Base-by-base conservation (phyloP, 2,113 vertebrate species). In the Mystacornis crossleyi region DNA sequence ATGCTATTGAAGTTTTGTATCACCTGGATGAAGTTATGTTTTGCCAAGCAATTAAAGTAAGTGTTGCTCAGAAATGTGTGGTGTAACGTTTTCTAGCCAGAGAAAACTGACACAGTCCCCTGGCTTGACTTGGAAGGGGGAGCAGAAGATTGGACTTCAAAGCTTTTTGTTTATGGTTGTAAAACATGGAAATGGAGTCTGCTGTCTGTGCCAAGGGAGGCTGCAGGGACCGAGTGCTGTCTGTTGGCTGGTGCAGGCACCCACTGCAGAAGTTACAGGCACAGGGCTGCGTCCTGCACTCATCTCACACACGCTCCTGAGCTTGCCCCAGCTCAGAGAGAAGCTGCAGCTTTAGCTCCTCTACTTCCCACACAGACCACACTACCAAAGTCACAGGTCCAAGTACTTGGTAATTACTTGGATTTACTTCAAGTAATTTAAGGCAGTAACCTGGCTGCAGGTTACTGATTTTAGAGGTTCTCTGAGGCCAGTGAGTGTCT, bases 1-100 rank as follows among this genome's bases (percentile, higher is more conserved):
- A 97, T 93, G 96, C 86, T 93, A 75, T 43, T 95, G 85, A 95
- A 91, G 84, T 93, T 96, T 97, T 96, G 94, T 97, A 95, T 74
- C 58, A 89, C 24, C 72, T 86, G 65, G 70, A 94, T 60, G 54
- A 80, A 94, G 42, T 29, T 81, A 40, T 86, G 67, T 92, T 91
- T 97, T 93, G 96, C 78, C 73, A 96, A 95, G 83, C 67, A 92
- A 96, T 96, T 96, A 96, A 97, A 97, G 0, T 38, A 57, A 92
- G 85, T 24, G 61, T 93, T 90, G 75, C 93, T 96, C 83, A 65
- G n/a, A 79, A 67, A 19, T 28, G 81, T 9, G 51, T 47, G 57
- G 66, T 61, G 47, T 19, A 1, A 19, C 3, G 0, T 47, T 82
- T 72, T 83, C 50, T 73, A 73, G 40, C 43, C 20, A 28, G 65